Evolutionary conservation across 2,113 vertebrate species (phyloP), one percentile per base, ranked within the genome.

Genomic region (Azemiops feae): DNA sequence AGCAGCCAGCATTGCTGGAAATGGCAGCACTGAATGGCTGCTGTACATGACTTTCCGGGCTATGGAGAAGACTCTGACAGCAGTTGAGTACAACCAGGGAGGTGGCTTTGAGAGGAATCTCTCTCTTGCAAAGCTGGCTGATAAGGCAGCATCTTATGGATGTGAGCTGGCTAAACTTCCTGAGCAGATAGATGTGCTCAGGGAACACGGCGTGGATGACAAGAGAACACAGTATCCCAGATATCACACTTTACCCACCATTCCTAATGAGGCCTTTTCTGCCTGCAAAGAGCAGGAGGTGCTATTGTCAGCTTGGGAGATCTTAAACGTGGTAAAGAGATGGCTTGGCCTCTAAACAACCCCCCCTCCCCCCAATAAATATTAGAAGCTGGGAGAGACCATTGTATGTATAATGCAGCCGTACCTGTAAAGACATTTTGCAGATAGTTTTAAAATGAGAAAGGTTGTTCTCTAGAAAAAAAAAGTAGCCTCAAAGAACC

Each of bases 171-270:
- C 54, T 3, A 85, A 23, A 69, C 91, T 98, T 58, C 96, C 94
- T 16, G 58, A 60, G 1, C 94, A 96, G 25, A 97, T 98, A 81
- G 55, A 47, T 5, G 43, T 92, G 45, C 94, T 98, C 47, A 95
- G 91, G 54, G 18, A 16, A 0, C 91, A 97, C 50, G 98, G 98
- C 3, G 97, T 98, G 53, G 97, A 98, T 7, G 87, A 94, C 14
- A 97, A 97, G 93, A 98, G 64, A 88, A 98, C 98, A 10, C 98
- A 98, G 89, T 98, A 98, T 93, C 98, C 98, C 8, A 97, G 91
- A 91, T 95, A 18, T 86, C 97, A 98, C 81, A 54, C 87, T 0
- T 91, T 89, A 34, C 98, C 98, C 3, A 94, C 94, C 57, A 98
- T 98, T 94, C 98, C 98, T 18, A 97, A 98, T 1, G 96, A 91